Evolutionary conservation across 1,140 invertebrate genomes (phyloP).

Genomic region (Oedothorax gibbosus): DNA sequence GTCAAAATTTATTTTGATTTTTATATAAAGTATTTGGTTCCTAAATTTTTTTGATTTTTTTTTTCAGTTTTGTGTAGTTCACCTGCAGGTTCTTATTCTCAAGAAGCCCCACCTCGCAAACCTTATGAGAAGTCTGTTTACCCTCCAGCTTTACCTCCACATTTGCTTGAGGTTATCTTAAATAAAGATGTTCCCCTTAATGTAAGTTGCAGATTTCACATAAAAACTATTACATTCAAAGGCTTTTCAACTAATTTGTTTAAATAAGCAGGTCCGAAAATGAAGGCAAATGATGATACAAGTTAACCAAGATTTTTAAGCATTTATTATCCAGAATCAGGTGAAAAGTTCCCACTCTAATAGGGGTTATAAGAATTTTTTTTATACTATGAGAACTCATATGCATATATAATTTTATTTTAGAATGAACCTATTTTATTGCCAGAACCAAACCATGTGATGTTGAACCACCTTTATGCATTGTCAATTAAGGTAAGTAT

Average conservation of each 20-base stretch:
- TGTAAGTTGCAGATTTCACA: constrained; percentile 8
- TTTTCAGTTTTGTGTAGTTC: constrained; percentile 65
- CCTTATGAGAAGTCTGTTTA: constrained; percentile 88
- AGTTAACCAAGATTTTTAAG: background rate
- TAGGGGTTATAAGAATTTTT: background rate
- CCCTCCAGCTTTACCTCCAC: constrained; percentile 96
- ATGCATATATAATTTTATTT: background rate
- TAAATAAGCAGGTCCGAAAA: background rate
- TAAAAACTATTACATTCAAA: background rate
- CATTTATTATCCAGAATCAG: background rate
- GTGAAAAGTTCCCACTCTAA: background rate
- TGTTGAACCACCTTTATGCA: constrained; percentile 99
- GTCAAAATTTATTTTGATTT: constrained; percentile 2
- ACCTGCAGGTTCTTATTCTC: constrained; percentile 78
- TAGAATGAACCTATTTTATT: constrained; percentile 94
- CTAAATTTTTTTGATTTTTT: background rate
- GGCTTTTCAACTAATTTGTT: background rate
- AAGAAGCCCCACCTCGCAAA: constrained; percentile 89
- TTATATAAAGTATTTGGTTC: background rate
- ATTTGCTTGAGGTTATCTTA: constrained; percentile 98
- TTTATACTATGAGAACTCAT: background rate
- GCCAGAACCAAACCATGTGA: constrained; percentile 99
- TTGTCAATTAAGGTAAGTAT: constrained; percentile 86
- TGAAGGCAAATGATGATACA: background rate
- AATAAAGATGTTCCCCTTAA: constrained; percentile 97